Evolutionary conservation across 1,140 invertebrate genomes (phyloP).

Genomic region (Rhizoglyphus robini): DNA sequence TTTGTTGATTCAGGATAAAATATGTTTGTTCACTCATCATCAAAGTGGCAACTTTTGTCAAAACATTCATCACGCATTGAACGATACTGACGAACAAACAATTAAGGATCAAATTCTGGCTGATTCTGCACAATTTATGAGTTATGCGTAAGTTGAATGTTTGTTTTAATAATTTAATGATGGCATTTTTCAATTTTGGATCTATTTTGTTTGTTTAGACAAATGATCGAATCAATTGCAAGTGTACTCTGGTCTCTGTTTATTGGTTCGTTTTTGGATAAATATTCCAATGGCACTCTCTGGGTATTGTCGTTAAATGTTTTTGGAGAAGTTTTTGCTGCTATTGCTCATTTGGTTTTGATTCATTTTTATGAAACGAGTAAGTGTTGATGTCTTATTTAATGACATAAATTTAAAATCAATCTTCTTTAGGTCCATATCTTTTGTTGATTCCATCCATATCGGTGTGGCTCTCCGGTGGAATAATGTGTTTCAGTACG

Average conservation of each 20-base stretch:
- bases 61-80: neutral
- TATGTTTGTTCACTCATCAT: neutral
- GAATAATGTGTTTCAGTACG: neutral
- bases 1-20: neutral
- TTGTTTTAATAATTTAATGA: neutral
- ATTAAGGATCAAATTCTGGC: neutral
- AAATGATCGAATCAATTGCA: neutral
- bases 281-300: neutral
- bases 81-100: neutral
- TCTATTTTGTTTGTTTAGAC: neutral
- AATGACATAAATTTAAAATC: too few relatives aligned
- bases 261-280: constrained; percentile 9
- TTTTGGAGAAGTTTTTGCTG: neutral
- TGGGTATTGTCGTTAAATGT: neutral
- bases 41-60: neutral
- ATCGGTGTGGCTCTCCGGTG: neutral
- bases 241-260: constrained; percentile 9
- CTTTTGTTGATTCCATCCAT: neutral
- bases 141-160: neutral
- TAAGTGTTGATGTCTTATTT: too few relatives aligned
- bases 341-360: neutral
- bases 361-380: neutral
- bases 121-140: neutral
- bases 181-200: too few relatives aligned
- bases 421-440: too few relatives aligned